A percentile compares a stretch with the other conserved stretches of the same genome.
These are phyloP conservation scores for Gortyna flavago DNA, from an alignment of 2,888 invertebrate genomes.

Conservation along the genomic window DNA sequence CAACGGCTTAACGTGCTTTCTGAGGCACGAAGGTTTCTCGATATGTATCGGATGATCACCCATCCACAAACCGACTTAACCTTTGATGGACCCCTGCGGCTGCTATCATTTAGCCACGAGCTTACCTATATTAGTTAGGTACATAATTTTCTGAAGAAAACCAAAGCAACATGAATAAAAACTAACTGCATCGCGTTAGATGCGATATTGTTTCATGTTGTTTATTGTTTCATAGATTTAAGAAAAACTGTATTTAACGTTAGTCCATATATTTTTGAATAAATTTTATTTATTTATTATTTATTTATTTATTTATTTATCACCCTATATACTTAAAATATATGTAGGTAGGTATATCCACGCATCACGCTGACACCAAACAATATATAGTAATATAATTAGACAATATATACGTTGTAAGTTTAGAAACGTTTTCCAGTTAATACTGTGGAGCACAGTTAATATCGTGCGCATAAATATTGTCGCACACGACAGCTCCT, in stretches of 20 bases:
- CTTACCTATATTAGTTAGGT: neutral
- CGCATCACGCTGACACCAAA: conserved; percentile 23
- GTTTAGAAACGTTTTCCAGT: conserved; percentile 79
- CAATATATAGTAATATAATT: conserved; percentile 64
- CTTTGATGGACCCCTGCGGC: neutral
- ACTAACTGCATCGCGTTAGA: neutral
- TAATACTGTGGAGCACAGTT: conserved; percentile 83
- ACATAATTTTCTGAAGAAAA: neutral
- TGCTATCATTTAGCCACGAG: neutral
- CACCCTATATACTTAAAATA: neutral
- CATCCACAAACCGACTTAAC: neutral
- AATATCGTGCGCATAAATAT: conserved; percentile 90
- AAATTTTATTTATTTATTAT: too few species aligned
- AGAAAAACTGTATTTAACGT: too few species aligned
- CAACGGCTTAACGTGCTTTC: neutral
- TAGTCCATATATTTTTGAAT: too few species aligned
- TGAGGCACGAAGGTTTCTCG: neutral
- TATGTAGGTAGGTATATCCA: neutral
- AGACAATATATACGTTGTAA: conserved; percentile 65
- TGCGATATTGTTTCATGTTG: neutral
- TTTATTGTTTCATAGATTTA: too few species aligned
- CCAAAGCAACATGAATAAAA: neutral
- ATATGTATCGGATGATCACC: neutral
- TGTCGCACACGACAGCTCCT: conserved; percentile 86
- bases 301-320: too few species aligned